phyloP scores from a whole-genome alignment of 2,113 vertebrate genomes.

The Holacanthus passer region DNA sequence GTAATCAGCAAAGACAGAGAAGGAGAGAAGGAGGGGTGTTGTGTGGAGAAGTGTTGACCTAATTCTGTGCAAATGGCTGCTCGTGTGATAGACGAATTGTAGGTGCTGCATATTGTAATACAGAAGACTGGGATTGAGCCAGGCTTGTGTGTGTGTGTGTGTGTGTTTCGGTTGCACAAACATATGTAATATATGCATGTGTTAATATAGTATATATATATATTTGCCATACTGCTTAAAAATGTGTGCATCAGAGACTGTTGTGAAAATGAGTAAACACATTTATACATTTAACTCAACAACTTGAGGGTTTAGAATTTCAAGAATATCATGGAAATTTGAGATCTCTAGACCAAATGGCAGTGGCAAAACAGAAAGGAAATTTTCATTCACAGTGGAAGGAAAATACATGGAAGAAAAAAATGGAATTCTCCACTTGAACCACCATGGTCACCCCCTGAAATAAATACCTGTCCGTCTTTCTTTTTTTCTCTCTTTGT shows the following conservation, averaged over 20 bases:
- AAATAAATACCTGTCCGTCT: constrained; percentile 17
- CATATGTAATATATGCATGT: constrained; percentile 18
- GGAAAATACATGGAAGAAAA: neutral
- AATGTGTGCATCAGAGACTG: constrained; percentile 9
- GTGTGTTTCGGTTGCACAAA: constrained; percentile 14
- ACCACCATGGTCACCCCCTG: neutral
- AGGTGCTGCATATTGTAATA: constrained; percentile 51
- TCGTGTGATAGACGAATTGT: constrained; percentile 74
- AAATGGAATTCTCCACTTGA: neutral
- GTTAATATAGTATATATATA: constrained; percentile 10
- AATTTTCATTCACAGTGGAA: neutral
- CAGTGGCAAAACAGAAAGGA: neutral
- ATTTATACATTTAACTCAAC: neutral
- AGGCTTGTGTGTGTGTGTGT: constrained; percentile 25
- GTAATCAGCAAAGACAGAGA: constrained; percentile 66
- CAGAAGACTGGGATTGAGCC: constrained; percentile 38
- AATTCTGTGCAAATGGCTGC: constrained; percentile 83
- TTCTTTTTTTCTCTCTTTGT: constrained; percentile 8
- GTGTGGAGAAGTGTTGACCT: constrained; percentile 82
- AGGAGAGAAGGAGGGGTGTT: constrained; percentile 60
- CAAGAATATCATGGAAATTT: neutral
- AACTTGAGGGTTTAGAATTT: constrained; percentile 22
- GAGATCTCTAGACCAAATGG: constrained; percentile 5
- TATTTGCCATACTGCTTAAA: constrained; percentile 18
- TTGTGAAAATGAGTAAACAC: constrained; percentile 13